Percentiles rank a stretch among this genome's conserved stretches.
Conservation (phyloP, 2,888 invertebrate species). For the Vanessa cardui region DNA sequence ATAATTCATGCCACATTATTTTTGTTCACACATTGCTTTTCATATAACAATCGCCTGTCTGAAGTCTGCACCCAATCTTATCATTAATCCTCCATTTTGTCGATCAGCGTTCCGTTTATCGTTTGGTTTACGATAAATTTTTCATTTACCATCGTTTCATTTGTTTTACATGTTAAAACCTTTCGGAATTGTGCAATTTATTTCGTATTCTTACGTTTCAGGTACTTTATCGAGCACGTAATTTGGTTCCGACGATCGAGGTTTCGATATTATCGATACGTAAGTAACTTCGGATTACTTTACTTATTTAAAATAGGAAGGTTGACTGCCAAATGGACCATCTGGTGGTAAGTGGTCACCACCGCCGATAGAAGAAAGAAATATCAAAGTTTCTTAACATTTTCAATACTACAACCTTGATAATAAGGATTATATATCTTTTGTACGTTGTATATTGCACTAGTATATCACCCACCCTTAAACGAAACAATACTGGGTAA, state of each 20-base stretch:
- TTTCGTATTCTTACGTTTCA: slow-evolving; percentile 22
- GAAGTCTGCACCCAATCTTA: slow-evolving; percentile 23
- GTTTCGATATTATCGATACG: not conserved
- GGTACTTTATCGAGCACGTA: slow-evolving; percentile 15
- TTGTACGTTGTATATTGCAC: too few relatives aligned
- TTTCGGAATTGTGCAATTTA: slow-evolving; percentile 10
- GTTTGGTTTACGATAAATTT: slow-evolving; percentile 35
- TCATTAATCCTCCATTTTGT: slow-evolving; percentile 42
- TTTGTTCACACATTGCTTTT: too few relatives aligned
- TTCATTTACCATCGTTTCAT: slow-evolving; percentile 28
- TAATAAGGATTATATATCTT: too few relatives aligned
- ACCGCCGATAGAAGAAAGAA: too few relatives aligned
- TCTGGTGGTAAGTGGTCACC: too few relatives aligned
- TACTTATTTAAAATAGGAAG: too few relatives aligned
- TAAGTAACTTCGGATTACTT: not conserved
- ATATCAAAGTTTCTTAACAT: too few relatives aligned
- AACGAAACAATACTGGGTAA: too few relatives aligned
- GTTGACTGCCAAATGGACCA: too few relatives aligned
- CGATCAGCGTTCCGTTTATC: slow-evolving; percentile 37
- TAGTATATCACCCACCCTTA: too few relatives aligned
- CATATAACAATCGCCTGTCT: not conserved
- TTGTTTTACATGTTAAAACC: slow-evolving; percentile 26
- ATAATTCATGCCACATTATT: too few relatives aligned
- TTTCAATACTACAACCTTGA: too few relatives aligned
- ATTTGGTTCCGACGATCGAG: not conserved